Percentiles rank a stretch among this genome's conserved stretches.
These are phyloP conservation scores for Amniataba percoides DNA, from an alignment of 2,797 vertebrate species.

Conservation along the genomic window DNA sequence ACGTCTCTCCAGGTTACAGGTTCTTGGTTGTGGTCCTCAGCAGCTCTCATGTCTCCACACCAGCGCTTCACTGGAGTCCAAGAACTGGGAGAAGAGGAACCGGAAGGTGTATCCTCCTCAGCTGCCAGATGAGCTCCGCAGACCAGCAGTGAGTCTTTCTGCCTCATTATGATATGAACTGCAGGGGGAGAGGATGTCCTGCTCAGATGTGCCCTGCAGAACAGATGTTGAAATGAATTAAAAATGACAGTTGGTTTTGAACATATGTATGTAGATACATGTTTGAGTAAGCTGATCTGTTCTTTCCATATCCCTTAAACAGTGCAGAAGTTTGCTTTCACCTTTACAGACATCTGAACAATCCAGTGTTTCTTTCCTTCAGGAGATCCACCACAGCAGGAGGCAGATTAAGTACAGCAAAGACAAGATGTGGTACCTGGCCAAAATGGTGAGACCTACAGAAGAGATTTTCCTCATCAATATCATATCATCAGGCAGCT, in stretches of 20 bases:
- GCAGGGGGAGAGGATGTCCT: neutral
- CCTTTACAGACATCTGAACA: neutral
- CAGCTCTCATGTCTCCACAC: constrained; percentile 87
- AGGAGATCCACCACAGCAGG: constrained; percentile 94
- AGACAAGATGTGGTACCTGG: constrained; percentile 99
- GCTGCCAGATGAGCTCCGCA: constrained; percentile 88
- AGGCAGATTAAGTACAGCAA: constrained; percentile 98
- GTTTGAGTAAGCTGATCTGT: neutral
- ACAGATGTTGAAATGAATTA: too few relatives aligned
- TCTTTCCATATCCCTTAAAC: too few relatives aligned
- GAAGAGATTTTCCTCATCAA: neutral
- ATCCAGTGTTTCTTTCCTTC: neutral
- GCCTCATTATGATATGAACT: too few relatives aligned
- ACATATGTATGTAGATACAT: neutral
- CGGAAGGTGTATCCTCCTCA: constrained; percentile 90
- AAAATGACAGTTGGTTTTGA: neutral
- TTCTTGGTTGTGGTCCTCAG: constrained; percentile 51
- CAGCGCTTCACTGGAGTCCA: constrained; percentile 77
- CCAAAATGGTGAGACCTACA: constrained; percentile 91
- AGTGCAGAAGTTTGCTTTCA: neutral
- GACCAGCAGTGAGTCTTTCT: constrained; percentile 90
- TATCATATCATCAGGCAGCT: neutral
- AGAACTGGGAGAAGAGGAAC: constrained; percentile 93
- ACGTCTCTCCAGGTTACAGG: constrained; percentile 57
- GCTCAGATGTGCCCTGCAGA: neutral